Evolutionary conservation across 2,113 vertebrate species (phyloP), one percentile per base, ranked within the genome.

Genomic region (Jacana jacana): DNA sequence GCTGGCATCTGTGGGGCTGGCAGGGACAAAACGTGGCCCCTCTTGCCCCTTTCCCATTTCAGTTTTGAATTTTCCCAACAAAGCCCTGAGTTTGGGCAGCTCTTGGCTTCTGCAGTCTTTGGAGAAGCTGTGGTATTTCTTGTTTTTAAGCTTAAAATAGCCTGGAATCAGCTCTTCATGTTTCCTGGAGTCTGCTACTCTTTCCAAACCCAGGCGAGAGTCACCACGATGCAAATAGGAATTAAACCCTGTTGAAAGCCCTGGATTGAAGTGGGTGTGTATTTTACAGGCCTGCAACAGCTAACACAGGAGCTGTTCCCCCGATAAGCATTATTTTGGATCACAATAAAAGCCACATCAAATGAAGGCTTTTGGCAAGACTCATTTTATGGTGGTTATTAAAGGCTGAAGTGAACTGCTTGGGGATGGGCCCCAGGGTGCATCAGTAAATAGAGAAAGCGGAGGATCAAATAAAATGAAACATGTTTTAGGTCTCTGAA

Each of bases 101-200:
- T 28, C 57, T 88, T 77, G 83, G 79, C 69, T 80, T 42, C 35
- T 55, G 63, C 57, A 84, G 18, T 10, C 4, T 0, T 76, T 22
- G 57, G 52, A 76, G 40, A 71, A 93, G 87, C 69, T 51, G 68
- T 91, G 79, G 63, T 76, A 88, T 93, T 71, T 91, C 87, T 93
- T 93, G 78, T 75, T 84, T 87, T 87, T 65, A 44, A 46, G 69
- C 80, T 88, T 58, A 81, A 91, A 78, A 88, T 81, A 95, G 76
- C 88, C 60, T 88, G 91, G 70, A 81, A 49, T 64, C 3, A 1
- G 23, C 42, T 68, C 37, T 15, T 58, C 1, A 0, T 81, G 60
- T 81, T 86, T 93, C 80, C 48, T 57, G 64, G 63, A 46, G 54
- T 46, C 88, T 72, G 64, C 84, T 77, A 57, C 0, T 0, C 76